Base-by-base conservation (phyloP, 35 echinoderm and acorn worm genomes). In the Lytechinus variegatus region DNA sequence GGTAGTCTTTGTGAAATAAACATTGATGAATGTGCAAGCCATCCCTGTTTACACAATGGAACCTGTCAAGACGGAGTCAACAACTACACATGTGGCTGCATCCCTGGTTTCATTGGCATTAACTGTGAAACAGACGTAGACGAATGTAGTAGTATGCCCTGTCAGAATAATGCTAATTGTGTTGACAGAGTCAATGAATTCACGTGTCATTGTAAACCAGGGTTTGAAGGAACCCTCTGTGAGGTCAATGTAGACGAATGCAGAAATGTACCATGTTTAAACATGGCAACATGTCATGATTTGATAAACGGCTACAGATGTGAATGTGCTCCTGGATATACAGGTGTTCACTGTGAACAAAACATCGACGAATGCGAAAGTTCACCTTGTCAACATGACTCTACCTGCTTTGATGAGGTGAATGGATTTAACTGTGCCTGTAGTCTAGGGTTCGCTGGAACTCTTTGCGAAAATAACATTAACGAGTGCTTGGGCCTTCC, bases 111-210 rank as follows among this genome's bases (percentile, higher is more conserved):
- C 87, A 51, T 56, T 6, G 97, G 97, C 19, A 60, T 53, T 24
- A 51, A 72, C 27, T 98, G 97, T 88, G 95, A 96, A 53, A 95
- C 93, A 2, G 95, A 98, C 56, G 92, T 96, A 52, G 89, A 98
- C 58, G 97, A 98, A 86, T 98, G 97, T 33, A 10, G 86, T 10
- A 96, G 93, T 87, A 33, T 54, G n/a, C 97, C 96, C 5, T 98
- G 97, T 55, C 87, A 33, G 24, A 95, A 98, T 87, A 95, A 87
- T n/a, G 95, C 87, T 53, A 87, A 88, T 53, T 98, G 97, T 44
- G 94, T 91, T 52, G 96, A 98, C 79, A 13, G 28, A 7, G 55
- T 96, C 1, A 95, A 97, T 72, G 52, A 9, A n/a, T 97, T 86
- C 53, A 27, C 54, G 54, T 98, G 97, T 55, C 71, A 14, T 1